These are phyloP conservation scores for Elmis aenea DNA, from an alignment of 2,888 invertebrate genomes.

Conservation along the genomic window DNA sequence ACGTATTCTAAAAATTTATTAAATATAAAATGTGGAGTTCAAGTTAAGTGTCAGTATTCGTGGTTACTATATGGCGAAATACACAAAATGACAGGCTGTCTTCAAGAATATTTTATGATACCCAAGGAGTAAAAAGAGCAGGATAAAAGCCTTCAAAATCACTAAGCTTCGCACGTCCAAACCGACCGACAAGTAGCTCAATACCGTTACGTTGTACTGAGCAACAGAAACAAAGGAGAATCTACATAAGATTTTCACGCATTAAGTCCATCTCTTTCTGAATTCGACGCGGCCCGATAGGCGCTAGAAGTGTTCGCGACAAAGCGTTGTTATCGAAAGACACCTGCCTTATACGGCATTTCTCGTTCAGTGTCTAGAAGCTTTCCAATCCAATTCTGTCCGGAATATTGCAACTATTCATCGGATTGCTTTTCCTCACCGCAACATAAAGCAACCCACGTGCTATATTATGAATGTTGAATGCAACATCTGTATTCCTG, in stretches of 20 bases:
- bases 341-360: constrained; percentile 26
- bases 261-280: constrained; percentile 13
- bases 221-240: constrained; percentile 19
- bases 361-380: constrained; percentile 35
- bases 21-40: no score
- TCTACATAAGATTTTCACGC: constrained; percentile 17
- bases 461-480: constrained; percentile 46
- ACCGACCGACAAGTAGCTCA: constrained; percentile 18
- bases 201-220: constrained; percentile 19
- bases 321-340: constrained; percentile 24
- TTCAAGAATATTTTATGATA: constrained; percentile 9
- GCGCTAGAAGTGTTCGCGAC: constrained; percentile 26
- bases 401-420: constrained; percentile 43
- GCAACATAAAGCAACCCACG: constrained; percentile 40
- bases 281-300: constrained; percentile 20
- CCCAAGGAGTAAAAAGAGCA: constrained; percentile 9
- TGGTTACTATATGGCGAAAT: no score
- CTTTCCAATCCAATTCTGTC: constrained; percentile 44
- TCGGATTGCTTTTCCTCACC: constrained; percentile 42
- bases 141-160: constrained; percentile 11
- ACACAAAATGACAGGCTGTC: no score
- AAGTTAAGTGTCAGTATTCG: no score
- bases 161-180: constrained; percentile 15
- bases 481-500: constrained; percentile 45
- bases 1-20: no score